phyloP scores from a whole-genome alignment of 1,140 invertebrate genomes.

The Galendromus occidentalis region DNA sequence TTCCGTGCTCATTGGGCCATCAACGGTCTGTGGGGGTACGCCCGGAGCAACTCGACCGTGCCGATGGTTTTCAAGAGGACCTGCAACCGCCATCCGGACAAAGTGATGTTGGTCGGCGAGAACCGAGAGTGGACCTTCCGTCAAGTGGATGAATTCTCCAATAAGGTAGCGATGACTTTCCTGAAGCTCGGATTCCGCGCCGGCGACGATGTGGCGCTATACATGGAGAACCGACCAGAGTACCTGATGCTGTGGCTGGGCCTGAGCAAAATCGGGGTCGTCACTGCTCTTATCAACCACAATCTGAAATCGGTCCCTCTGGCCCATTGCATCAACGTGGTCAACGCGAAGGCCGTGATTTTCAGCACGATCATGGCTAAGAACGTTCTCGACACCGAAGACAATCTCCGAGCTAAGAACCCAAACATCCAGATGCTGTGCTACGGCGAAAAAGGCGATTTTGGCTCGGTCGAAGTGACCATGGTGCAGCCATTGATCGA shows the following conservation, averaged over 20 bases:
- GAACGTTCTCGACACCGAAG: not conserved
- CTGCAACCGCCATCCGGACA: conserved; percentile 51
- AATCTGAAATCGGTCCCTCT: conserved; percentile 23
- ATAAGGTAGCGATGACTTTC: conserved; percentile 54
- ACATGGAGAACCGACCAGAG: conserved; percentile 62
- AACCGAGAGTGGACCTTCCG: conserved; percentile 55
- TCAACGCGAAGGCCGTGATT: conserved; percentile 23
- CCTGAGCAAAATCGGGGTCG: conserved; percentile 30
- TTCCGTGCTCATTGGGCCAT: not conserved
- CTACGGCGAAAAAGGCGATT: not conserved
- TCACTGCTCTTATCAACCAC: conserved; percentile 26
- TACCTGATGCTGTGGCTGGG: conserved; percentile 74
- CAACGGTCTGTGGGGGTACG: not conserved
- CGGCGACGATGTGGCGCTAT: conserved; percentile 59
- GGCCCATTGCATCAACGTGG: conserved; percentile 23
- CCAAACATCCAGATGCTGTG: not conserved
- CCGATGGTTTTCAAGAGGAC: conserved; percentile 48
- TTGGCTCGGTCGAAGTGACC: not conserved
- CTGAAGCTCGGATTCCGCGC: conserved; percentile 41
- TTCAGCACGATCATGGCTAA: conserved; percentile 19
- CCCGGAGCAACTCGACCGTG: conserved; percentile 37
- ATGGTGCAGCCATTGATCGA: not conserved
- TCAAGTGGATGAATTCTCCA: conserved; percentile 46
- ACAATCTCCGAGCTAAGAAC: not conserved
- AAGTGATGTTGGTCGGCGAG: conserved; percentile 53